Conservation (phyloP, 2,113 vertebrate species). For the Psettodes erumei region DNA sequence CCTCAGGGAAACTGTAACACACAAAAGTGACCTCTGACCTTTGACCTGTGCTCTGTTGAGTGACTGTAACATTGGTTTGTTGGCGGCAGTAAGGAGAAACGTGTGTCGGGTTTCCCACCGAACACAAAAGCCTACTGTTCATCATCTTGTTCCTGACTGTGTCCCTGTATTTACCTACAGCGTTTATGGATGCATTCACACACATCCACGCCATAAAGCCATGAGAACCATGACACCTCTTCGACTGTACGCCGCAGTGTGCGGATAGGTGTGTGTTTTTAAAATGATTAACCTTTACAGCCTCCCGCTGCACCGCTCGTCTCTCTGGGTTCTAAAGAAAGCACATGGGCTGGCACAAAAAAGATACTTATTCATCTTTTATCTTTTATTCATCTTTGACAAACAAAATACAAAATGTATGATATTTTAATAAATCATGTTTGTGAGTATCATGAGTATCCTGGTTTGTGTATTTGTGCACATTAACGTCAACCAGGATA, state of each 20-base stretch:
- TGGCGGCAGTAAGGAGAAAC: background rate
- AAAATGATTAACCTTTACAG: conserved; percentile 57
- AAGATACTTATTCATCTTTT: background rate
- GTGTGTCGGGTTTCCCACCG: conserved; percentile 14
- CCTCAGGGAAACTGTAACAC: background rate
- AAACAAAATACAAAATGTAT: background rate
- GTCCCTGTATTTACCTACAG: conserved; percentile 10
- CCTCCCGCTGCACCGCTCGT: background rate
- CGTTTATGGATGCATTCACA: conserved; percentile 29
- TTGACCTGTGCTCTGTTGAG: background rate
- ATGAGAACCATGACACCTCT: conserved; percentile 33
- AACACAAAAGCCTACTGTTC: too few relatives aligned
- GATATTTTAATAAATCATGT: too few relatives aligned
- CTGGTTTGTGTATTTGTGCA: too few relatives aligned
- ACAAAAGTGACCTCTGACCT: background rate
- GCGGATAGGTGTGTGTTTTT: conserved; percentile 1
- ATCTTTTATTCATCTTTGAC: background rate
- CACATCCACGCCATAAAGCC: conserved; percentile 21
- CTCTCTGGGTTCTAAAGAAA: conserved; percentile 15
- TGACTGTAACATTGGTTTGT: background rate
- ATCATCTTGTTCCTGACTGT: background rate
- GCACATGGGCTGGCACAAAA: too few relatives aligned
- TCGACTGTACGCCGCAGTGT: background rate
- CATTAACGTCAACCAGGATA: too few relatives aligned
- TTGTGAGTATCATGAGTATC: background rate